These are phyloP conservation scores for Troides aeacus DNA, from an alignment of 2,888 invertebrate genomes.

Conservation along the genomic window DNA sequence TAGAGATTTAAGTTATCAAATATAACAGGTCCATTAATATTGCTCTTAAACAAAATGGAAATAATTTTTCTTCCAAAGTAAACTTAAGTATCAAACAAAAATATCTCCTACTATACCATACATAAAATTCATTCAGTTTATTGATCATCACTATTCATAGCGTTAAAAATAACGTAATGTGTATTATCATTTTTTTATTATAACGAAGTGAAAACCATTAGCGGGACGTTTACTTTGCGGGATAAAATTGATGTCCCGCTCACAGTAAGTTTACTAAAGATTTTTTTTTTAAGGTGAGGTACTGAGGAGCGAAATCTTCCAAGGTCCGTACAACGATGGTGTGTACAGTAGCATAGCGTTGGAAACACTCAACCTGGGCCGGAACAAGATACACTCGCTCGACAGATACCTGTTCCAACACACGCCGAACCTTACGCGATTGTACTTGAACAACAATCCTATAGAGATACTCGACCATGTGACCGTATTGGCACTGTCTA, in stretches of 20 bases:
- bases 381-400: slow-evolving; percentile 82
- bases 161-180: background rate
- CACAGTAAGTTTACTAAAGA: background rate
- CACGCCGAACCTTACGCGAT: slow-evolving; percentile 80
- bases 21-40: too few relatives aligned
- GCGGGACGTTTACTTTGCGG: background rate
- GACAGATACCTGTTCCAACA: slow-evolving; percentile 82
- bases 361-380: slow-evolving; percentile 81
- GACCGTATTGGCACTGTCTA: slow-evolving; percentile 79
- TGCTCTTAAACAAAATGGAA: background rate
- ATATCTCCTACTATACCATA: background rate
- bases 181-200: background rate
- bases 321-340: slow-evolving; percentile 81
- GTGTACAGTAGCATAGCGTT: slow-evolving; percentile 80
- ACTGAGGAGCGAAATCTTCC: slow-evolving; percentile 82
- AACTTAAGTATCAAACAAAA: background rate
- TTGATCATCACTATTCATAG: background rate
- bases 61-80: background rate
- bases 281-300: slow-evolving; percentile 74
- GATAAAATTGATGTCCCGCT: background rate
- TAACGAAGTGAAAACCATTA: background rate
- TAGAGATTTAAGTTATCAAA: too few relatives aligned
- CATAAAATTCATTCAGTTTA: background rate
- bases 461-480: slow-evolving; percentile 81
- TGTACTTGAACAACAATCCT: slow-evolving; percentile 82